Percentiles rank a stretch among this genome's conserved stretches.
phyloP scores from a whole-genome alignment of 2,888 invertebrate species.

The Drosophila tripunctata region DNA sequence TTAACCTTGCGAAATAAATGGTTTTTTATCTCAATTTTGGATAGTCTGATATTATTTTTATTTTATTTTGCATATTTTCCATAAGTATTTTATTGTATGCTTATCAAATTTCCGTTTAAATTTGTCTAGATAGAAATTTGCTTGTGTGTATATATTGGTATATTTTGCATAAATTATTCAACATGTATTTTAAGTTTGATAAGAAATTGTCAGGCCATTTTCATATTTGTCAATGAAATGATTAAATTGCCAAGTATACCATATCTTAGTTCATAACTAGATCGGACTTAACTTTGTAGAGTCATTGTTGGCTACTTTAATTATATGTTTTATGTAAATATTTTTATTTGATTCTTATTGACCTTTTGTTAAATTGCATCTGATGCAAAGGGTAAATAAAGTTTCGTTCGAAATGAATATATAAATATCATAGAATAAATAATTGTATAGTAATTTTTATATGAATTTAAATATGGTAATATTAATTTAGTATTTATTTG shows the following conservation, averaged over 20 bases:
- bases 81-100: neutral
- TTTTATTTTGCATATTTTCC: neutral
- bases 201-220: no score
- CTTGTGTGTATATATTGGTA: no score
- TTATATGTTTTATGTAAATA: neutral
- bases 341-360: neutral
- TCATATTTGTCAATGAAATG: no score
- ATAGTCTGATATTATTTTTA: neutral
- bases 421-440: no score
- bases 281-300: neutral
- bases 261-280: neutral
- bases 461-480: no score
- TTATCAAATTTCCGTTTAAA: neutral
- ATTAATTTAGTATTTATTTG: no score
- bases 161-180: neutral
- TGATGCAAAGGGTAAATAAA: no score
- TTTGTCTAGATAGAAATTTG: neutral
- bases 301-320: neutral
- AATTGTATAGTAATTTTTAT: no score
- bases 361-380: neutral
- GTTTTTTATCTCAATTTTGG: constrained; percentile 5
- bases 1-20: neutral
- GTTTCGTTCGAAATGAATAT: no score
- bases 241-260: no score
- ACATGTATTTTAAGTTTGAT: neutral